phyloP scores from a whole-genome alignment of 2,113 vertebrate genomes.

The Phylloscopus whistleri region DNA sequence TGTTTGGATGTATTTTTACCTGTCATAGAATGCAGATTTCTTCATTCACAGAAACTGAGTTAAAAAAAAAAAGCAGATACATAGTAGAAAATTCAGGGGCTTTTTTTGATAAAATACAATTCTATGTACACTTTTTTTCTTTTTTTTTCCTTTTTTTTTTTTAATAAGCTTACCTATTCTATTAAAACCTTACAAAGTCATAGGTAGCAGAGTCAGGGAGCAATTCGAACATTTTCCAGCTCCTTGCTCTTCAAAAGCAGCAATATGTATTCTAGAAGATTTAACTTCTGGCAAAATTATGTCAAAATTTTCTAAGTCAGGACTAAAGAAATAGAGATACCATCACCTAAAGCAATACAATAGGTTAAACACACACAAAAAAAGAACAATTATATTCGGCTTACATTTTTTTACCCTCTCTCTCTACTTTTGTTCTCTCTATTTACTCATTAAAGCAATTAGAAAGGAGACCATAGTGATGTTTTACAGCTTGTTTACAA shows the following conservation, averaged over 20 bases:
- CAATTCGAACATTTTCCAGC: neutral
- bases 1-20: constrained; percentile 13
- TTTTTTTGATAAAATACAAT: neutral
- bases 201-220: neutral
- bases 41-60: neutral
- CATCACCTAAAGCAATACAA: neutral
- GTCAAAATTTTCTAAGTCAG: neutral
- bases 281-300: neutral
- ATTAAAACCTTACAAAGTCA: neutral
- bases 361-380: neutral
- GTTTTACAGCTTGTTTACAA: constrained; percentile 37
- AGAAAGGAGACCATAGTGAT: constrained; percentile 6
- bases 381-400: neutral
- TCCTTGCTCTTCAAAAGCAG: constrained; percentile 26
- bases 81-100: neutral
- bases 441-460: constrained; percentile 39
- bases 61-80: neutral
- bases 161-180: neutral
- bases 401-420: constrained; percentile 15
- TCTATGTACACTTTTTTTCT: neutral
- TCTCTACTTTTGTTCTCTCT: constrained; percentile 2
- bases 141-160: no score
- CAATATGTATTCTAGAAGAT: neutral
- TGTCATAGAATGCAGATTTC: neutral
- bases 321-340: neutral